phyloP scores from a whole-genome alignment of 2,113 vertebrate genomes.

The Ptyas mucosa region DNA sequence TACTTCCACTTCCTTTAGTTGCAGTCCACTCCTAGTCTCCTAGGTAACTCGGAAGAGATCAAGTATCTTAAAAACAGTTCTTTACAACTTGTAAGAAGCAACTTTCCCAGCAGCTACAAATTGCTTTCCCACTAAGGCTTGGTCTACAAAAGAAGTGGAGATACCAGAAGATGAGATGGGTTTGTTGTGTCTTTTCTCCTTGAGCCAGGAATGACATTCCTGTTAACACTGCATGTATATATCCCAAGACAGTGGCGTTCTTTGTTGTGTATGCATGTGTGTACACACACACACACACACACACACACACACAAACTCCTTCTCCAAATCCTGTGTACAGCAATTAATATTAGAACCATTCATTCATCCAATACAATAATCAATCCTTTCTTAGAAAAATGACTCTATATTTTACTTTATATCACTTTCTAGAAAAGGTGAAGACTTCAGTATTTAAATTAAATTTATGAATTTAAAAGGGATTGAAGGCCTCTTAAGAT shows the following conservation, averaged over 20 bases:
- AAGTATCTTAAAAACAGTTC: background rate
- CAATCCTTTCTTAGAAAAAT: background rate
- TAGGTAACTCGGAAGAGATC: background rate
- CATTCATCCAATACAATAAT: background rate
- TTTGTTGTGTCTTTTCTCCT: background rate
- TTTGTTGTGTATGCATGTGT: background rate
- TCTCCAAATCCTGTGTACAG: background rate
- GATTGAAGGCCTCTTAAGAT: background rate
- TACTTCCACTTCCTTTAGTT: background rate
- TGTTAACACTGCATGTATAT: background rate
- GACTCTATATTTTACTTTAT: background rate
- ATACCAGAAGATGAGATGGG: background rate
- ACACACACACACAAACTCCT: background rate
- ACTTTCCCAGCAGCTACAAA: background rate
- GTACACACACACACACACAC: background rate
- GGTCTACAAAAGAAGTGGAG: background rate
- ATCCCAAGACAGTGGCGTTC: background rate
- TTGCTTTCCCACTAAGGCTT: background rate
- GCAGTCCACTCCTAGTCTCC: background rate
- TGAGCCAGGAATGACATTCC: background rate
- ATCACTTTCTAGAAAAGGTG: background rate
- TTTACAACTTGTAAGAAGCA: background rate
- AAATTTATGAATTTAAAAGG: background rate
- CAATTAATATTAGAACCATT: background rate
- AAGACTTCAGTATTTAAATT: background rate